phyloP scores from a whole-genome alignment of 2,888 invertebrate genomes.

The Philereme vetulata region DNA sequence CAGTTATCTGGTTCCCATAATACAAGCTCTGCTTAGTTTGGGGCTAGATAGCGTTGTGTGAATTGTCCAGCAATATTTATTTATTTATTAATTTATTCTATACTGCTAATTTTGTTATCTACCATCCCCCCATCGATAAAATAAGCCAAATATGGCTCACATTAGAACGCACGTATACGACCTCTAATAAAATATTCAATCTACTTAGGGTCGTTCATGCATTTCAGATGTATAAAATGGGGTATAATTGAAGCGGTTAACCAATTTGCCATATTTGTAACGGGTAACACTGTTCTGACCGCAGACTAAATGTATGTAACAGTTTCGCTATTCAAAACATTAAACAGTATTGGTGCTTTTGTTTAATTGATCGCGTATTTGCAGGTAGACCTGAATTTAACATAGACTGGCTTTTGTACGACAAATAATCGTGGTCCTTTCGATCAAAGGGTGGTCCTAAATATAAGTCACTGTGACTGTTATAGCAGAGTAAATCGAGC shows the following conservation, averaged over 20 bases:
- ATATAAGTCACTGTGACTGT: no score
- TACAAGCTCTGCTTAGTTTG: no score
- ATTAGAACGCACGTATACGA: conserved; percentile 25
- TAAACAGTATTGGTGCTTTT: conserved; percentile 27
- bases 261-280: conserved; percentile 40
- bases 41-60: no score
- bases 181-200: conserved; percentile 40
- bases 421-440: neutral
- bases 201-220: conserved; percentile 36
- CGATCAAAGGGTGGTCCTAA: no score
- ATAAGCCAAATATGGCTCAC: conserved; percentile 8
- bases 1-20: no score
- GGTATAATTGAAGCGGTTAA: conserved; percentile 43
- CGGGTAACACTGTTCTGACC: conserved; percentile 34
- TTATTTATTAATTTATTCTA: no score
- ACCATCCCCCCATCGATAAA: conserved; percentile 12
- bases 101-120: conserved; percentile 1
- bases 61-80: no score
- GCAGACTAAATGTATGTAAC: conserved; percentile 35
- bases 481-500: no score
- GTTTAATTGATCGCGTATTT: conserved; percentile 24
- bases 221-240: conserved; percentile 40
- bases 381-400: conserved; percentile 21
- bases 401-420: conserved; percentile 12
- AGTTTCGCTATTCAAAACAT: conserved; percentile 26